Evolutionary conservation across 2,888 invertebrate genomes (phyloP).

Genomic region (Brenthis daphne): DNA sequence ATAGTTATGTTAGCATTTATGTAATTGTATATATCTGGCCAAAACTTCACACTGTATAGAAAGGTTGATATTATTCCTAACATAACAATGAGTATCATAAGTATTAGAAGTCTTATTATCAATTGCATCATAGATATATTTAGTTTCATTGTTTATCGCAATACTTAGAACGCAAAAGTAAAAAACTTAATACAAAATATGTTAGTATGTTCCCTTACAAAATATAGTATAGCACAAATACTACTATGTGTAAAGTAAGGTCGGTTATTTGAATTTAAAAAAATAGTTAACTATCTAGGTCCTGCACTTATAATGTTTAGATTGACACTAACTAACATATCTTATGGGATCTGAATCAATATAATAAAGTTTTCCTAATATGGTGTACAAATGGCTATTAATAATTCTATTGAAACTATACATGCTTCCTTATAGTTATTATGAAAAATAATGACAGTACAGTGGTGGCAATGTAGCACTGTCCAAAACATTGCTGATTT

Average conservation of each 20-base stretch:
- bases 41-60: conserved; percentile 66
- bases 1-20: conserved; percentile 72
- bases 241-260: background rate
- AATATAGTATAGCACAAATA: background rate
- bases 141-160: conserved; percentile 53
- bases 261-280: background rate
- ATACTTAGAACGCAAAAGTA: too few relatives aligned
- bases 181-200: too few relatives aligned
- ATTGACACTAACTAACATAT: conserved; percentile 33
- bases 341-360: conserved; percentile 21
- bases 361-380: conserved; percentile 27
- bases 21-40: conserved; percentile 72
- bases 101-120: conserved; percentile 56
- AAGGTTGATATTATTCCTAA: conserved; percentile 61
- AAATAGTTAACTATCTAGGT: background rate
- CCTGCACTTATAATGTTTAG: conserved; percentile 28
- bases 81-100: conserved; percentile 62
- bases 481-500: too few relatives aligned
- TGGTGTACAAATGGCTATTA: conserved; percentile 28
- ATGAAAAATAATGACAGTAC: too few relatives aligned
- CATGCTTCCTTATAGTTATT: conserved; percentile 11
- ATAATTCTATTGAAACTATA: background rate
- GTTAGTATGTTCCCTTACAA: background rate
- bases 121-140: conserved; percentile 56
- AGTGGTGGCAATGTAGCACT: too few relatives aligned